Base-by-base conservation (phyloP, 2,113 vertebrate species). In the Seriola dumerili region DNA sequence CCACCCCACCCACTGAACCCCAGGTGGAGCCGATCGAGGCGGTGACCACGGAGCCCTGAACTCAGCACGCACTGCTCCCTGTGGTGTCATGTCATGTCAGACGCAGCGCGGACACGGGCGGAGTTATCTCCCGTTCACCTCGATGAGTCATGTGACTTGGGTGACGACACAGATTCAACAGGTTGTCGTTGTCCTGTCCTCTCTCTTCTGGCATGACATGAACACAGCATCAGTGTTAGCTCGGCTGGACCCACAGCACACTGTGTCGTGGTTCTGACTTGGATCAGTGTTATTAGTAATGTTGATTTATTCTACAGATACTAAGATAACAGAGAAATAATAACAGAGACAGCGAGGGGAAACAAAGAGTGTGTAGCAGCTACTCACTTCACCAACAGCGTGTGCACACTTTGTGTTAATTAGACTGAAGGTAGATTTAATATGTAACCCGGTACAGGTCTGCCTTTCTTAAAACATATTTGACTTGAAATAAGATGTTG, bases 1-100 rank as follows among this genome's bases (percentile, higher is more conserved):
- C 93, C 19, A 91, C 92, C 7, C 93, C 94, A 1, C 87, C 91
- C 11, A 94, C 95, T 57, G 94, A 95, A n/a, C 94, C 95, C 21
- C 95, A 96, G 81, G 94, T 96, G 83, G 94, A 94, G 64, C 95
- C 95, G 0, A 94, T 94, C 5, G 86, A 92, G 64, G 32, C 21
- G 13, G 38, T 9, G n/a, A 16, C 25, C 0, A 25, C 78, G 17
- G 74, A 88, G 4, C 48, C 84, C 5, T 76, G 82, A 89, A 25
- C 67, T 48, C 29, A 6, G 14, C 54, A 16, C 36, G 25, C 40
- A 21, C 5, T 40, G n/a, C 50, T 9, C 50, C 4, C 54, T 66
- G 40, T 42, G 32, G 32, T 46, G 48, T 66, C 50, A 38, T 59
- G 66, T 70, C 78, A 84, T 66, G 70, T 85, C 69, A 61, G 59